Conservation (phyloP, 2,113 vertebrate genomes). For the Plotosus lineatus region DNA sequence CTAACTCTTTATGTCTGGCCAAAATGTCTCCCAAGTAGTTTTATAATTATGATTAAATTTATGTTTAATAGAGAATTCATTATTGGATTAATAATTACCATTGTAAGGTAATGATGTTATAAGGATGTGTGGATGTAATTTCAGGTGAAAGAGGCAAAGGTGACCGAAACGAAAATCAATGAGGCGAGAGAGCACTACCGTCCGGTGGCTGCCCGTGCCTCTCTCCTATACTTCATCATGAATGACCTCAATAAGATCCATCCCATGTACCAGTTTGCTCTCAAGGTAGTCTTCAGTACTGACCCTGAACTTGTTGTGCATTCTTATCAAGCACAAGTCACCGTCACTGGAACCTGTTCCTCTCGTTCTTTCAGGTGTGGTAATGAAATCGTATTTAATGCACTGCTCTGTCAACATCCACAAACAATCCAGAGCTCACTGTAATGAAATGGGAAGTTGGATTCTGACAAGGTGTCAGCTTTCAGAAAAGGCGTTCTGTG, state of each 20-base stretch:
- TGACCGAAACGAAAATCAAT: conserved; percentile 87
- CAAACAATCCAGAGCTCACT: not conserved
- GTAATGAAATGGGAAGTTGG: conserved; percentile 3
- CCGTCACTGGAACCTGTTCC: not conserved
- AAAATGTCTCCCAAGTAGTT: too few species aligned
- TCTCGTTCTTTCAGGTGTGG: not conserved
- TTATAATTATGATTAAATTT: not conserved
- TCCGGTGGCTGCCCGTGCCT: conserved; percentile 78
- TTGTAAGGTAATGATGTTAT: not conserved
- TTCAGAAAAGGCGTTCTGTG: not conserved
- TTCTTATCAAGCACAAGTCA: conserved; percentile 29
- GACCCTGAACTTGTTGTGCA: conserved; percentile 23
- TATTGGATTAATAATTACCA: not conserved
- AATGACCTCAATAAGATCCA: conserved; percentile 88
- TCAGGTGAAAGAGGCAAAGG: conserved; percentile 89
- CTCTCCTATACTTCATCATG: conserved; percentile 94
- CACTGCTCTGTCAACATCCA: conserved; percentile 6
- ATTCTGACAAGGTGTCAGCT: conserved; percentile 17
- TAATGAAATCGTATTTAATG: conserved; percentile 28
- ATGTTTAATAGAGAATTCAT: not conserved
- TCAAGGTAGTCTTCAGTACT: conserved; percentile 75
- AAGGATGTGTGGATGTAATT: conserved; percentile 35
- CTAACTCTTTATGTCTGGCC: too few species aligned
- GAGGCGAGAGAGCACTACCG: conserved; percentile 91
- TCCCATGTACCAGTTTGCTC: conserved; percentile 95